Conservation (phyloP, 2,888 invertebrate genomes). For the Nineta flava region DNA sequence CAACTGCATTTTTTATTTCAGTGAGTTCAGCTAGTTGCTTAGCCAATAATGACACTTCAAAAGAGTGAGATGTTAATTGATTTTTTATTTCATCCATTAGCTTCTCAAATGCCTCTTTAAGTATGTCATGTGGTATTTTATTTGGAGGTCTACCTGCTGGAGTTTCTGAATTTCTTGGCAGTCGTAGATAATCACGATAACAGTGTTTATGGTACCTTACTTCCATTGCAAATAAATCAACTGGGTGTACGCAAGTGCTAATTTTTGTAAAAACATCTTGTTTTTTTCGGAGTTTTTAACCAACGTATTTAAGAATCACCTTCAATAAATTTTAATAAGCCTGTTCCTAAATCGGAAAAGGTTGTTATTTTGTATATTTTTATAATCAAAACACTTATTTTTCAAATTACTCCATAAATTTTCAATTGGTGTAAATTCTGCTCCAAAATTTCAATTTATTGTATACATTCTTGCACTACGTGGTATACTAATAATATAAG, state of each 20-base stretch:
- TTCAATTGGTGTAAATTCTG: too few species aligned
- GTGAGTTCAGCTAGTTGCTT: constrained; percentile 10
- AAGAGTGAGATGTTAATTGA: constrained; percentile 9
- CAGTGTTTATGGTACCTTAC: not conserved
- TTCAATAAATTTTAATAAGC: too few species aligned
- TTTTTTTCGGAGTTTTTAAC: not conserved
- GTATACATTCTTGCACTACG: too few species aligned
- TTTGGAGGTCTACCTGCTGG: constrained; percentile 8
- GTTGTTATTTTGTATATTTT: too few species aligned
- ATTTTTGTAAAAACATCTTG: constrained; percentile 1
- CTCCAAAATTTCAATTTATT: too few species aligned
- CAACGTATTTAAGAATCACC: too few species aligned
- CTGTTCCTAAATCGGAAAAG: too few species aligned
- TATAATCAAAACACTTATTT: too few species aligned
- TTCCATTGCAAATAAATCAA: constrained; percentile 1
- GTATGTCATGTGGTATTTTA: constrained; percentile 8
- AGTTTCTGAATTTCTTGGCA: not conserved
- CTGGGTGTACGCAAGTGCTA: not conserved
- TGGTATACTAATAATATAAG: too few species aligned
- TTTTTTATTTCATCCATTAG: constrained; percentile 12
- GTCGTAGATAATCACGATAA: constrained; percentile 2
- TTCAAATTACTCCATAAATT: too few species aligned
- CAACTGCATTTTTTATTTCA: constrained; percentile 9
- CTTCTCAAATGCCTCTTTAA: constrained; percentile 9
- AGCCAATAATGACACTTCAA: constrained; percentile 10